These are phyloP conservation scores for Acrobasis repandana DNA, from an alignment of 2,888 invertebrate species.

Conservation along the genomic window DNA sequence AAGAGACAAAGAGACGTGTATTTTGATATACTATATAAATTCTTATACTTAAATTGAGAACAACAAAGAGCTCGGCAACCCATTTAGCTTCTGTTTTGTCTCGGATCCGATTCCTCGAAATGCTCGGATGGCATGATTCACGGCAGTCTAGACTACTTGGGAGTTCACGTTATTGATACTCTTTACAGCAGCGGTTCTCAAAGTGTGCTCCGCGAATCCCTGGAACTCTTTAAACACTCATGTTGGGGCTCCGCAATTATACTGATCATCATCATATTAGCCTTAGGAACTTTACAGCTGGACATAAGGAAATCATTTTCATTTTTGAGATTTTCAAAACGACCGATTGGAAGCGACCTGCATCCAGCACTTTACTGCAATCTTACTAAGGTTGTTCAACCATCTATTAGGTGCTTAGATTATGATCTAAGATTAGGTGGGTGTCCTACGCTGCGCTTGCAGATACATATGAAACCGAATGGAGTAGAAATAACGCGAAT, in stretches of 20 bases:
- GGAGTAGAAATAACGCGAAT: no score
- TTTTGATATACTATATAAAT: no score
- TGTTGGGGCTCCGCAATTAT: no score
- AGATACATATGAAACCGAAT: no score
- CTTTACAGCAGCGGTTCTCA: background rate
- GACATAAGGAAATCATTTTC: no score
- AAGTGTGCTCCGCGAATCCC: no score
- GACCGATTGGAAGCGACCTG: no score
- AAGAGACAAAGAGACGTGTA: background rate
- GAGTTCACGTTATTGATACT: background rate
- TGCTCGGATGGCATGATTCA: slow-evolving; percentile 6
- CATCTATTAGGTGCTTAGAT: no score
- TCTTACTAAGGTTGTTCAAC: no score
- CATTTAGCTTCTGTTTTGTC: slow-evolving; percentile 8
- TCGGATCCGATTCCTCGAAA: slow-evolving; percentile 7
- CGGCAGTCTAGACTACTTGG: slow-evolving; percentile 7
- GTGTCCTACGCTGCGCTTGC: no score
- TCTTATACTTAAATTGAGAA: background rate
- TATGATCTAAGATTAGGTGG: no score
- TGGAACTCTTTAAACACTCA: background rate
- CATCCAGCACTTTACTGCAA: no score
- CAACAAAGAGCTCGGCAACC: slow-evolving; percentile 2
- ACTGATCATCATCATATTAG: background rate
- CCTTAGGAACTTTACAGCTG: background rate
- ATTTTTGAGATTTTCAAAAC: background rate